Percentiles rank a stretch among this genome's conserved stretches.
Conservation (phyloP, 2,888 invertebrate species). For the Dicyrtomina minuta region DNA sequence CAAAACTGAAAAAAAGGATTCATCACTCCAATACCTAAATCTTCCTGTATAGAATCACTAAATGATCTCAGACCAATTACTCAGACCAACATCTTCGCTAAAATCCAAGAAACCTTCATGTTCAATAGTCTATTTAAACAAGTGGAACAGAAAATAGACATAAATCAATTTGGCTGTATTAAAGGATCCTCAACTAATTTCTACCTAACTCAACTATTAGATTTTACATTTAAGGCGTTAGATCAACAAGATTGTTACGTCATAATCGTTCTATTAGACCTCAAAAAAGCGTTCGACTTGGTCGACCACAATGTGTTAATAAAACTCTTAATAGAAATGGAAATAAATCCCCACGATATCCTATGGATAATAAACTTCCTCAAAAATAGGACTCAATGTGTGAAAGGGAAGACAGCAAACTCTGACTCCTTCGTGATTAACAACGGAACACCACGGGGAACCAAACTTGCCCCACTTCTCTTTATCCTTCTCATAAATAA, state of each 20-base stretch:
- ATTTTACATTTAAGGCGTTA: background rate
- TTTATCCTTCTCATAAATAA: constrained; percentile 5
- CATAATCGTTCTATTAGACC: constrained; percentile 3
- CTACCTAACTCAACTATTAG: background rate
- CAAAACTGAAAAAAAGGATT: background rate
- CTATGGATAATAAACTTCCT: background rate
- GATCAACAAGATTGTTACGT: constrained; percentile 1
- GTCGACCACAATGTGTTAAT: constrained; percentile 10
- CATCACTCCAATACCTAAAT: constrained; percentile 1
- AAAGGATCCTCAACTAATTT: background rate
- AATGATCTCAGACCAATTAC: constrained; percentile 4
- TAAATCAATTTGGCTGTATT: constrained; percentile 12
- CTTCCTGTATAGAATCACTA: background rate
- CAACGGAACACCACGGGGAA: constrained; percentile 7
- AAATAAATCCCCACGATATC: background rate
- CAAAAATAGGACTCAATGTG: background rate
- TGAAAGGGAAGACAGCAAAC: background rate
- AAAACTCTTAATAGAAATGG: background rate
- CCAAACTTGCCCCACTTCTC: constrained; percentile 15
- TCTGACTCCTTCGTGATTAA: background rate
- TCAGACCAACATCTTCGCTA: constrained; percentile 4
- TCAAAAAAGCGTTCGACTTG: constrained; percentile 9
- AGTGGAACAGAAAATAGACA: background rate
- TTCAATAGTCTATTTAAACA: background rate
- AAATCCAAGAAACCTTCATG: constrained; percentile 10